Evolutionary conservation across 2,888 invertebrate genomes (phyloP).

Genomic region (Euzophera pinguis): DNA sequence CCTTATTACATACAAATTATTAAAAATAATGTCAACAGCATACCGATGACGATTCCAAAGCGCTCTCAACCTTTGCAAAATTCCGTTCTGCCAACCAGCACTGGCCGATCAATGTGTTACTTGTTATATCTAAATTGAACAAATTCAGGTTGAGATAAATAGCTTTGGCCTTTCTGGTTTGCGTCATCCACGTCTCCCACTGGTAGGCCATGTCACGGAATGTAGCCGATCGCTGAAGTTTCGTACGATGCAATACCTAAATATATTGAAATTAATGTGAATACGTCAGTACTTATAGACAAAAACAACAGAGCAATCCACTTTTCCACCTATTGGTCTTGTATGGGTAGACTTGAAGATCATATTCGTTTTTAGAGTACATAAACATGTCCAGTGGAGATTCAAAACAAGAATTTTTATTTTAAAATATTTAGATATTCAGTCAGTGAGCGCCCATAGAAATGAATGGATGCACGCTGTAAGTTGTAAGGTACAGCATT

Average conservation of each 20-base stretch:
- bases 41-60: neutral
- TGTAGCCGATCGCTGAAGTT: neutral
- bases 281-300: neutral
- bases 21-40: neutral
- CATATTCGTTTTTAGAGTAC: too few species aligned
- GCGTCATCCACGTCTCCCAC: neutral
- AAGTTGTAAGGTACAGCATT: too few species aligned
- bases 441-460: too few species aligned
- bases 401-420: too few species aligned
- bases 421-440: too few species aligned
- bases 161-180: neutral
- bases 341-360: too few species aligned
- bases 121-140: neutral
- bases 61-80: neutral
- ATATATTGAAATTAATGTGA: neutral
- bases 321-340: too few species aligned
- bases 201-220: neutral
- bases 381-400: too few species aligned
- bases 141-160: neutral
- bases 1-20: too few species aligned
- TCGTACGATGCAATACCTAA: neutral
- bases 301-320: too few species aligned
- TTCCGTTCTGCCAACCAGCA: neutral
- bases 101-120: constrained; percentile 1
- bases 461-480: too few species aligned